Evolutionary conservation across 1,140 invertebrate species (phyloP).

Genomic region (Arctopsyche grandis): DNA sequence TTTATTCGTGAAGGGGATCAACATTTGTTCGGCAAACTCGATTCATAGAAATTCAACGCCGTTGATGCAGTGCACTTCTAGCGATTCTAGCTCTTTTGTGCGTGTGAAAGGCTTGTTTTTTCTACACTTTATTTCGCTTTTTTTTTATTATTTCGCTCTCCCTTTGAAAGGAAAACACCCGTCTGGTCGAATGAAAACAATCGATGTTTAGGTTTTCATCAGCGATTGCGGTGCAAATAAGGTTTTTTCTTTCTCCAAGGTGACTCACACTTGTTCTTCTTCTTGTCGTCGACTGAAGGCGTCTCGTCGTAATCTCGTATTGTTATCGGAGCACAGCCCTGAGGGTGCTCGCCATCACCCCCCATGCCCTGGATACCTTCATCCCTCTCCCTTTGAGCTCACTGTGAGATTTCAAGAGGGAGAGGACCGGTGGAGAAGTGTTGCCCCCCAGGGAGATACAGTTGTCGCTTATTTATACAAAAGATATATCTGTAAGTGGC

Average conservation of each 20-base stretch:
- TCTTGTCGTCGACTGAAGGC: background rate
- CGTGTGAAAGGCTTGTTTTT: constrained; percentile 1
- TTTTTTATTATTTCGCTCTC: background rate
- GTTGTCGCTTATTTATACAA: background rate
- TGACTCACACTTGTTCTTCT: background rate
- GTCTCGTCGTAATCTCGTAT: background rate
- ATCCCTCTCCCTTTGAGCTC: no score
- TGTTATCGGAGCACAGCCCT: constrained; percentile 2
- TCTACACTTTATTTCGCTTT: background rate
- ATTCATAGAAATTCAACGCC: background rate
- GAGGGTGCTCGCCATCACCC: background rate
- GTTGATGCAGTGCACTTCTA: constrained; percentile 11
- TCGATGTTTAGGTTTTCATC: no score
- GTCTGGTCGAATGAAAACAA: no score
- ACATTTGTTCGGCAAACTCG: constrained; percentile 8
- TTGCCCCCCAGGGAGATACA: background rate
- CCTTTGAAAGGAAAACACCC: no score
- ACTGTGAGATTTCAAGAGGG: background rate
- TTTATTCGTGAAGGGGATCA: constrained; percentile 20
- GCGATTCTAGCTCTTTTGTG: constrained; percentile 14
- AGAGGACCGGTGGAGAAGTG: background rate
- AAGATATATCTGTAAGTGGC: background rate
- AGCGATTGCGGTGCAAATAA: background rate
- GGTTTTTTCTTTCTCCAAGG: background rate
- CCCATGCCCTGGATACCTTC: background rate